Evolutionary conservation across 2,113 vertebrate genomes (phyloP).

Genomic region (Amblyopsis rosae): DNA sequence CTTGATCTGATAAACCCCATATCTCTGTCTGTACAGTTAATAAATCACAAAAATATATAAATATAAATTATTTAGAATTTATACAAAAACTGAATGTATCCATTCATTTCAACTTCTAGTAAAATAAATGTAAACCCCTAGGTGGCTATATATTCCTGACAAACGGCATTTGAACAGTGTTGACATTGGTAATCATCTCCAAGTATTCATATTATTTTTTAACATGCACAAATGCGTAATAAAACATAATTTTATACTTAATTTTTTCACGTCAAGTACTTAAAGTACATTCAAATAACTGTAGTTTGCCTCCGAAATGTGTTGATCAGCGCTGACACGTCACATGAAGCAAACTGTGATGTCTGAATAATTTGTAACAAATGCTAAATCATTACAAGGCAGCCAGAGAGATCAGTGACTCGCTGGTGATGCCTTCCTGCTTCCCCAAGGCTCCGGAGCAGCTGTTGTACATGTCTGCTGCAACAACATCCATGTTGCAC

Average conservation of each 20-base stretch:
- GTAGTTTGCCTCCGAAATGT: slow-evolving; percentile 19
- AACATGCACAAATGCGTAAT: not conserved
- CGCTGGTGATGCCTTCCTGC: slow-evolving; percentile 62
- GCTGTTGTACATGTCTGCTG: slow-evolving; percentile 71
- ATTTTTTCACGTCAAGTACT: slow-evolving; percentile 3
- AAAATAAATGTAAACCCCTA: not conserved
- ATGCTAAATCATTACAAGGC: slow-evolving; percentile 70
- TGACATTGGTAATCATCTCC: not conserved
- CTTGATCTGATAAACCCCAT: slow-evolving; percentile 22
- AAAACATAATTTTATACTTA: too few species aligned
- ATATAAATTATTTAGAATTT: too few species aligned
- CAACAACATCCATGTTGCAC: slow-evolving; percentile 62
- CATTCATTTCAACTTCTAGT: too few species aligned
- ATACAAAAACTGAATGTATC: too few species aligned
- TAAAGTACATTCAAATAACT: slow-evolving; percentile 23
- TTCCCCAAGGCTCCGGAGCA: slow-evolving; percentile 71
- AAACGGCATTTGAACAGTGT: not conserved
- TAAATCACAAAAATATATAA: slow-evolving; percentile 34
- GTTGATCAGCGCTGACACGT: slow-evolving; percentile 49
- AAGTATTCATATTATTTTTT: not conserved
- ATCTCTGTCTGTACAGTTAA: slow-evolving; percentile 15
- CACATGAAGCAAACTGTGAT: slow-evolving; percentile 65
- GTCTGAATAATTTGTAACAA: slow-evolving; percentile 72
- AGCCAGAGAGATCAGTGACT: slow-evolving; percentile 56
- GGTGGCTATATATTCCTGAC: not conserved